Evolutionary conservation across 1,140 invertebrate genomes (phyloP), one percentile per base, ranked within the genome.

Genomic region (Trypoxylus dichotomus): DNA sequence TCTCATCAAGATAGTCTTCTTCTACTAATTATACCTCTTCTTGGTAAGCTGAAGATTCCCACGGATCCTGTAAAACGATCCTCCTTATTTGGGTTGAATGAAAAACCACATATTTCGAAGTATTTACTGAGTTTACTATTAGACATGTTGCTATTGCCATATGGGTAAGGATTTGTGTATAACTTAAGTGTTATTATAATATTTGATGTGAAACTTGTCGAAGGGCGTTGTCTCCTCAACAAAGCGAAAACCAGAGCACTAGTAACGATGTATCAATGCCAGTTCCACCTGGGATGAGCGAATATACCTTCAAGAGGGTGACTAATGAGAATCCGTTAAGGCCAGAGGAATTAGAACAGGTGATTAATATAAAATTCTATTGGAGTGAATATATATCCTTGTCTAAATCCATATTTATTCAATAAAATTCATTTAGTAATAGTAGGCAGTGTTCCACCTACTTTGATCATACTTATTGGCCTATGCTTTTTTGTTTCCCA

Each of bases 1-100:
- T 90, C 91, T 79, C 96, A 98, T 87, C 94, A 97, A 86, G 95
- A 97, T 83, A 94, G 93, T 82, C 88, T 97, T 10, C 87, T 97
- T 60, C 89, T 95, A 80, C 86, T 97, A 78, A 89, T 97, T 79
- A 91, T 97, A 86, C 93, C 94, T 76, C 90, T 94, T 25, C 85
- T 97, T 74, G 91, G 92, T 43, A 90, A 94, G 79, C 87, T 95
- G 0, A 90, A 91, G 83, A 87, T 93, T 68, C 91, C 92, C 27
- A 87, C 88, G 58, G 91, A 92, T 87, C 87, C 90, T 42, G 90
- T 89, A 54, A 90, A 93, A 84, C 86, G 91, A 76, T 86, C 89
- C 37, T 86, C 88, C 19, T 85, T 91, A 32, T 90, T 94, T 83
- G 89, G 90, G 24, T 81, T 94, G 8, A 88, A 89, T 80, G 90